Base-by-base conservation (phyloP, 1,140 invertebrate species). In the Cryptotermes secundus region DNA sequence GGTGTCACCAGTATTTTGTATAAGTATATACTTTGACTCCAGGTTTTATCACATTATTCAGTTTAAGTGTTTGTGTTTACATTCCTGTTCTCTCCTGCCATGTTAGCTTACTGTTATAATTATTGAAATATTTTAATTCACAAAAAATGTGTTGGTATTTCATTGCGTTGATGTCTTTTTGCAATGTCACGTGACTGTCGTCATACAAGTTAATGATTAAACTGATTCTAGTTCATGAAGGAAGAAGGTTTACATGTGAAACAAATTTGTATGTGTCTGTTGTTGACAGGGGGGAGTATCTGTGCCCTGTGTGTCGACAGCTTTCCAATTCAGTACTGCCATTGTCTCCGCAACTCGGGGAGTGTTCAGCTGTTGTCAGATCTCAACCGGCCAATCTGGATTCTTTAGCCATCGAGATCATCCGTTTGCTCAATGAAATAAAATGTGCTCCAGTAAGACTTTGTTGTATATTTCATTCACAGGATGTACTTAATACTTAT, bases 301-400 rank as follows among this genome's bases (percentile, higher is more conserved):
- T 95, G 85, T 99, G 98, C 90, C 97, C 98, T 6, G 90, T 99
- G 36, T 99, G 98, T 90, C 93, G 98, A 31, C 97, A 99, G 90
- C 91, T 98, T 34, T 96, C 97, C 6, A 99, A 99, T 91, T 95
- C 96, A 19, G 96, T 98, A 85, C 90, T 99, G 84, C 97, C 97
- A 6, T 91, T 99, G 31, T 94, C 95, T 36, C 96, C 97, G 9
- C 94, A 96, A 88, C 91, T 95, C 84, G 94, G 94, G 38, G 93
- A 95, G 86, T 91, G 92, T 59, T 91, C 93, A 59, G 89, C 94
- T 38, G 83, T 89, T 34, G 93, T 95, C 10, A 90, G 93, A 81
- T 93, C 90, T 26, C 90, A 90, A 86, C 93, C 91, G 83, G 91
- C 87, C 86, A 92, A 90, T 80, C 90, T 89, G 80, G 88, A 90